These are phyloP conservation scores for Oegoconia quadripuncta DNA, from an alignment of 2,888 invertebrate genomes.

Conservation along the genomic window DNA sequence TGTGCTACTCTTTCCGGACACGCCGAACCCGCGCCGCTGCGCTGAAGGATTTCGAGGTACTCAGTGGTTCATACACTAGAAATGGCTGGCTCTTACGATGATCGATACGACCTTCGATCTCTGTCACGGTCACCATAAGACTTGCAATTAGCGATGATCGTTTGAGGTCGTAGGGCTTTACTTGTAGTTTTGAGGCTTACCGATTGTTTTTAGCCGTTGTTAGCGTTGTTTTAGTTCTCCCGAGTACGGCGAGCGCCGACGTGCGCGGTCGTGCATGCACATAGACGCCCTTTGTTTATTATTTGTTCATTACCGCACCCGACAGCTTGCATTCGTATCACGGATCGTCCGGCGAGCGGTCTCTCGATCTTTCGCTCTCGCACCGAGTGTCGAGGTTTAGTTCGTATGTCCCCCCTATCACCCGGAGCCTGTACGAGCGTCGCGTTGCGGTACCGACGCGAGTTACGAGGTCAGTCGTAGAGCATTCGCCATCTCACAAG, in stretches of 20 bases:
- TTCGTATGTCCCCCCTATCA: constrained; percentile 52
- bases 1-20: constrained; percentile 85
- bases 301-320: constrained; percentile 76
- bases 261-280: constrained; percentile 76
- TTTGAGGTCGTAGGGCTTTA: constrained; percentile 79
- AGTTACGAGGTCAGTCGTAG: constrained; percentile 74
- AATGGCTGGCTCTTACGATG: constrained; percentile 72
- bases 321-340: constrained; percentile 74
- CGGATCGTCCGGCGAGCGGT: constrained; percentile 72
- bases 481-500: constrained; percentile 79
- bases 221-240: constrained; percentile 77
- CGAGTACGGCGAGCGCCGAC: constrained; percentile 75
- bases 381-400: constrained; percentile 54
- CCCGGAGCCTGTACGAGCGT: constrained; percentile 60
- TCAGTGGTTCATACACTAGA: constrained; percentile 77
- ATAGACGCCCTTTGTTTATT: constrained; percentile 75
- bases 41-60: constrained; percentile 93
- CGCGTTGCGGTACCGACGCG: constrained; percentile 56
- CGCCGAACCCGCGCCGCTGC: constrained; percentile 83
- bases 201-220: constrained; percentile 79
- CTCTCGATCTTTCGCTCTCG: constrained; percentile 58
- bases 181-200: constrained; percentile 80
- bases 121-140: constrained; percentile 61
- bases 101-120: constrained; percentile 62
- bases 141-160: constrained; percentile 67